These are phyloP conservation scores for Atractosteus spatula DNA, from an alignment of 2,113 vertebrate species.

Conservation along the genomic window DNA sequence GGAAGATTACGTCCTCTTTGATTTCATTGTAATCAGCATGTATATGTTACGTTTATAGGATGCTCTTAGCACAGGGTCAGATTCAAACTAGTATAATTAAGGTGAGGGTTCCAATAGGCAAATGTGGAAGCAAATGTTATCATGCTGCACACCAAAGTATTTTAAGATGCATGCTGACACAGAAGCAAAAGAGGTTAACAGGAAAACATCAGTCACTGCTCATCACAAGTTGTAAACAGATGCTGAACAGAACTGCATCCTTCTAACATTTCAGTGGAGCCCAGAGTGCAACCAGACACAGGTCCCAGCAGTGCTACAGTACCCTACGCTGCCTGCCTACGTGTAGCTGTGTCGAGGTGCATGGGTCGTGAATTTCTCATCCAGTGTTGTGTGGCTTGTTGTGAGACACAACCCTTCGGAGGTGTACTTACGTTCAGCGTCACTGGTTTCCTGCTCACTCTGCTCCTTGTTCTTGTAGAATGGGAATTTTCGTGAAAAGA, in stretches of 20 bases:
- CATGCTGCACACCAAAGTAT: too few species aligned
- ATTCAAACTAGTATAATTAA: too few species aligned
- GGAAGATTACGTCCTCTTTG: too few species aligned
- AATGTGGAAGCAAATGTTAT: too few species aligned
- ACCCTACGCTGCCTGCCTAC: conserved; percentile 65
- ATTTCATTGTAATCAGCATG: too few species aligned
- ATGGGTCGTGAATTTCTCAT: conserved; percentile 62
- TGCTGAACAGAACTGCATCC: background rate
- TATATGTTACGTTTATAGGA: background rate
- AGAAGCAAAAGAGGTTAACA: background rate
- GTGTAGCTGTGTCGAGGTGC: conserved; percentile 58
- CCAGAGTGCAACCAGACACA: conserved; percentile 70
- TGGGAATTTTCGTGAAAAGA: conserved; percentile 99
- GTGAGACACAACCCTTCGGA: conserved; percentile 52
- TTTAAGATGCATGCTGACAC: too few species aligned
- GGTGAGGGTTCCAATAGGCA: too few species aligned
- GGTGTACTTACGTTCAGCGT: conserved; percentile 95
- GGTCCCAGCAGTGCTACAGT: conserved; percentile 71
- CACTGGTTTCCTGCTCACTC: conserved; percentile 94
- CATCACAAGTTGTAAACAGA: background rate
- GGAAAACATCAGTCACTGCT: background rate
- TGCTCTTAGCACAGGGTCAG: too few species aligned
- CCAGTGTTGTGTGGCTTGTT: conserved; percentile 59
- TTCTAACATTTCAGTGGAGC: conserved; percentile 49
- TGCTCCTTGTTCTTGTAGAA: conserved; percentile 99